phyloP scores from a whole-genome alignment of 2,113 vertebrate genomes.

The Synchiropus splendidus region DNA sequence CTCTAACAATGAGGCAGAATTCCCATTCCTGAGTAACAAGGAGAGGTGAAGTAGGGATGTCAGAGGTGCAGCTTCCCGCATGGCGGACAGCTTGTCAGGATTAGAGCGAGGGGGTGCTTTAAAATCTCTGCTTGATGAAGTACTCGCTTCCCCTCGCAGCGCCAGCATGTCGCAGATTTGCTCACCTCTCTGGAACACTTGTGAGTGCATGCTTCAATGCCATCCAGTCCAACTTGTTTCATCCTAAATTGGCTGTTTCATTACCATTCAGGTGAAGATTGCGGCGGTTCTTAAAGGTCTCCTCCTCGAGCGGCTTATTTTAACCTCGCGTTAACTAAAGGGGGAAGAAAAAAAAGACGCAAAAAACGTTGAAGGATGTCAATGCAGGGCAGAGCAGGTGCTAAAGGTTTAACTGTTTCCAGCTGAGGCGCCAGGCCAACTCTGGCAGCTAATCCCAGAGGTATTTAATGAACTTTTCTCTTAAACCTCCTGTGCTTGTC shows the following conservation, averaged over 20 bases:
- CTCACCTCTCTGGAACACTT: constrained; percentile 48
- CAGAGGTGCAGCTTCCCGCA: constrained; percentile 36
- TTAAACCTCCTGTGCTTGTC: constrained; percentile 38
- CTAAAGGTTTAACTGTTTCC: constrained; percentile 54
- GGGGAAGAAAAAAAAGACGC: background rate
- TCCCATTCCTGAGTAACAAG: constrained; percentile 1
- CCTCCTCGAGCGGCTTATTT: constrained; percentile 17
- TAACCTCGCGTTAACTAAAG: constrained; percentile 1
- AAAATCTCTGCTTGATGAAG: constrained; percentile 69
- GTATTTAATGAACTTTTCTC: constrained; percentile 66
- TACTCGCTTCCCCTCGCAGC: constrained; percentile 40
- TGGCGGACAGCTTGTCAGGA: constrained; percentile 64
- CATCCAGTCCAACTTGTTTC: constrained; percentile 36
- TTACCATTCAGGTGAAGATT: constrained; percentile 65
- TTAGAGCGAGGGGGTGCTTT: constrained; percentile 62
- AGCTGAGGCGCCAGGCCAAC: constrained; percentile 37
- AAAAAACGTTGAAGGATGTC: constrained; percentile 31
- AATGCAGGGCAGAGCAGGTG: constrained; percentile 58
- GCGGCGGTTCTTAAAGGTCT: constrained; percentile 1
- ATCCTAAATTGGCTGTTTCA: constrained; percentile 66
- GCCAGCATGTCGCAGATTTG: constrained; percentile 27
- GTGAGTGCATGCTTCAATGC: constrained; percentile 42
- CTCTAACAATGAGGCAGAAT: background rate
- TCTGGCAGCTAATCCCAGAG: constrained; percentile 57
- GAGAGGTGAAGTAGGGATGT: constrained; percentile 4